Percentiles rank a stretch among this genome's conserved stretches.
These are phyloP conservation scores for Axinella damicornis DNA, from an alignment of 37 sponge, comb jelly and placozoan species.

Conservation along the genomic window DNA sequence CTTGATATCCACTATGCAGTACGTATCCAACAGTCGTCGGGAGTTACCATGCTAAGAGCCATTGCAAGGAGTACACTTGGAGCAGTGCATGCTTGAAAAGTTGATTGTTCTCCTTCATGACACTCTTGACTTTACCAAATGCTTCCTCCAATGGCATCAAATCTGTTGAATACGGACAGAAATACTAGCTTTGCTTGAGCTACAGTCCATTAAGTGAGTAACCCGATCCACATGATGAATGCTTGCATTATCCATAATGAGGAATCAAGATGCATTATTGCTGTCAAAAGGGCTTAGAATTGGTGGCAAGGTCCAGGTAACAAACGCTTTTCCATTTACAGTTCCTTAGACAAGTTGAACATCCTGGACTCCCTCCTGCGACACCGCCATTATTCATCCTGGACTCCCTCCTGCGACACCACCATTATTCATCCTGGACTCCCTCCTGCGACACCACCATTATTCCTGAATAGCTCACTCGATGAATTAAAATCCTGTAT, in stretches of 20 bases:
- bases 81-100: conserved; percentile 38
- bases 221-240: conserved; percentile 39
- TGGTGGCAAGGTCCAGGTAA: neutral
- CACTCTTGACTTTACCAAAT: conserved; percentile 30
- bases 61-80: conserved; percentile 33
- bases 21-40: conserved; percentile 35
- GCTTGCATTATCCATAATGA: conserved; percentile 16
- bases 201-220: conserved; percentile 11
- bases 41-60: conserved; percentile 26
- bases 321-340: conserved; percentile 24
- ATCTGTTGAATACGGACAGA: conserved; percentile 46
- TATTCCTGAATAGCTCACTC: conserved; percentile 24
- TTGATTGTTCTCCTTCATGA: no score
- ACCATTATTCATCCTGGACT: no score
- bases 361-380: no score
- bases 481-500: conserved; percentile 16
- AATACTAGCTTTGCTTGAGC: conserved; percentile 10
- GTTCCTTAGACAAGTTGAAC: conserved; percentile 1
- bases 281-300: conserved; percentile 20
- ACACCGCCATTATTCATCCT: no score
- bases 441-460: conserved; percentile 20
- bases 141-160: conserved; percentile 26
- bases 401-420: no score
- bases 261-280: neutral
- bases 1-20: conserved; percentile 28